These are phyloP conservation scores for Diadophis punctatus DNA, from an alignment of 2,113 vertebrate genomes.

Conservation along the genomic window DNA sequence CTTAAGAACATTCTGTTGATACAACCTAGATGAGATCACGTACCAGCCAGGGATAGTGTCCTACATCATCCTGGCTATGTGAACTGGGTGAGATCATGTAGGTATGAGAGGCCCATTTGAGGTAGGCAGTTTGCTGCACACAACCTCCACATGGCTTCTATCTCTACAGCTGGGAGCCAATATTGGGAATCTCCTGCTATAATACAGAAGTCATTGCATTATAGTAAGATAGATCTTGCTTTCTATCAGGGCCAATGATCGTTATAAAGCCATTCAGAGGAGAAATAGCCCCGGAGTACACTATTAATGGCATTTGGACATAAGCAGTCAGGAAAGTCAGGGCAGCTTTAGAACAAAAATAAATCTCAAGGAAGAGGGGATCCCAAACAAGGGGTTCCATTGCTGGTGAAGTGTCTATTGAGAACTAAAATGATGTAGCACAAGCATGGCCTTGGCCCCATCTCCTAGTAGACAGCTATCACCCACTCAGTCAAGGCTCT, in stretches of 20 bases:
- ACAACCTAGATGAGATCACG: too few species aligned
- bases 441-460: not conserved
- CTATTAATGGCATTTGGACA: not conserved
- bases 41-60: too few species aligned
- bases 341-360: not conserved
- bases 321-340: not conserved
- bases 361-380: not conserved
- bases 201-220: not conserved
- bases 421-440: not conserved
- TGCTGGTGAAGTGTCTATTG: not conserved
- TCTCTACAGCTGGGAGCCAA: not conserved
- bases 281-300: not conserved
- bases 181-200: not conserved
- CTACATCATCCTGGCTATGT: too few species aligned
- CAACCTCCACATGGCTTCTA: too few species aligned
- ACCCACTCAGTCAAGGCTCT: not conserved
- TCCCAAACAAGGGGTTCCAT: not conserved
- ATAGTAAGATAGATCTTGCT: not conserved
- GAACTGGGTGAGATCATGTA: too few species aligned
- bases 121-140: too few species aligned
- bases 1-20: too few species aligned
- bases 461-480: not conserved
- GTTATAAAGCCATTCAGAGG: not conserved
- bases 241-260: not conserved
- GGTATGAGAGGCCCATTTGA: too few species aligned